Evolutionary conservation across 2,113 vertebrate genomes (phyloP), one percentile per base, ranked within the genome.

Genomic region (Planiliza haematocheilus): DNA sequence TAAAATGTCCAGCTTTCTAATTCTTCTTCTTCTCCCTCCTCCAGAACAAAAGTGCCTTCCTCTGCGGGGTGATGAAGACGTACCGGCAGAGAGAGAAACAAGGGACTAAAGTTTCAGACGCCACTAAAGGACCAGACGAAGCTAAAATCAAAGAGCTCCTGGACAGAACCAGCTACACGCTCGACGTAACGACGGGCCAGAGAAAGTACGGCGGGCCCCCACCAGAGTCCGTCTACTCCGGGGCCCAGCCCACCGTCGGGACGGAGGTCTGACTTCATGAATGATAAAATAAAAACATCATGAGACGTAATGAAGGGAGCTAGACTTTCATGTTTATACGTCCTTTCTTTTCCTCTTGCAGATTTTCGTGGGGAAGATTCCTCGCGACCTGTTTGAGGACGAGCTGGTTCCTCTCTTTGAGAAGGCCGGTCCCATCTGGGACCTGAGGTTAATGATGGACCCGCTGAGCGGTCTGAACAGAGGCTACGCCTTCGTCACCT

Each of bases 11-110:
- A 20, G 4, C 1, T 45, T 4, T 6, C 6, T 60, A 24, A 24
- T n/a, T 24, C 7, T 2, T 30, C 9, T 4, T 7, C 3, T 45
- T 11, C 2, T 50, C 4, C 53, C 30, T 17, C 12, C 64, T 83
- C 77, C 92, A 99, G 98, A 99, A 99, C 93, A 99, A 99, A 97
- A 99, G 98, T 97, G 98, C 98, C 94, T 99, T 98, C 93, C 96
- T 99, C 90, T 99, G 98, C 91, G 98, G 98, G 68, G 98, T 99
- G 79, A 99, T 99, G 98, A 99, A 99, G 95, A 99, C 97, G 2
- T 99, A 98, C 61, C 94, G 97, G 81, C 97, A 99, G 93, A 94
- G 97, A 89, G 98, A 99, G 94, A 99, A 99, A 92, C 97, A 98
- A 88, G 98, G 97, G 91, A 96, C 96, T 84, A 99, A 99, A 93